Evolutionary conservation across 2,797 vertebrate genomes (phyloP), one percentile per base, ranked within the genome.

Genomic region (Euthynnus affinis): DNA sequence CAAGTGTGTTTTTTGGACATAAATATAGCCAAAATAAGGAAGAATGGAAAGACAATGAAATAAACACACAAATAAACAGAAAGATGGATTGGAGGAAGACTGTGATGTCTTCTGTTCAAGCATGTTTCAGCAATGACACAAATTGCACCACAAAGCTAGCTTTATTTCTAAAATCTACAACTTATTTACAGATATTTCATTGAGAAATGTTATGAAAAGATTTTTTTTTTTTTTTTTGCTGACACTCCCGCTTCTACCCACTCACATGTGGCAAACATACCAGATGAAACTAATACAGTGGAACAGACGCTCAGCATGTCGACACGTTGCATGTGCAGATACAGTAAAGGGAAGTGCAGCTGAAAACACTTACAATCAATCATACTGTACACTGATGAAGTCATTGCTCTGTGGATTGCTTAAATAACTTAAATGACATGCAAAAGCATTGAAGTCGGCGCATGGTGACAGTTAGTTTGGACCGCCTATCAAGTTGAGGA

Each of bases 281-380:
- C 70, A 76, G 61, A 81, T 64, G 77, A 79, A 82, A 62, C 23
- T 67, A 80, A 79, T 71, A 71, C 23, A 23, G 32, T 59, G 71
- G 49, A 76, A 63, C 80, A 25, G 42, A 60, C 61, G 40, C 22
- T 55, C 32, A 69, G 44, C 55, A 42, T 37, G 56, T 84, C 64
- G 13, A 57, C 64, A 59, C 2, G 0, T 80, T 81, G 71, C 58
- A 71, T 78, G 67, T 40, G 70, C 15, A 55, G 29, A 80, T 69
- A 53, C 69, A 72, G 48, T 46, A 34, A 76, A 70, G 67, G 34
- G 68, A 60, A 74, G 51, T 49, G 46, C 84, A 85, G 73, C 88
- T 90, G 83, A 88, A 89, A 91, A 78, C 85, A 89, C 76, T 88
- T 84, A 79, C 17, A 29, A 75, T 71, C 71, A 80, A 71, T 83